Evolutionary conservation across 2,113 vertebrate genomes (phyloP).

Genomic region (Oxyura jamaicensis): DNA sequence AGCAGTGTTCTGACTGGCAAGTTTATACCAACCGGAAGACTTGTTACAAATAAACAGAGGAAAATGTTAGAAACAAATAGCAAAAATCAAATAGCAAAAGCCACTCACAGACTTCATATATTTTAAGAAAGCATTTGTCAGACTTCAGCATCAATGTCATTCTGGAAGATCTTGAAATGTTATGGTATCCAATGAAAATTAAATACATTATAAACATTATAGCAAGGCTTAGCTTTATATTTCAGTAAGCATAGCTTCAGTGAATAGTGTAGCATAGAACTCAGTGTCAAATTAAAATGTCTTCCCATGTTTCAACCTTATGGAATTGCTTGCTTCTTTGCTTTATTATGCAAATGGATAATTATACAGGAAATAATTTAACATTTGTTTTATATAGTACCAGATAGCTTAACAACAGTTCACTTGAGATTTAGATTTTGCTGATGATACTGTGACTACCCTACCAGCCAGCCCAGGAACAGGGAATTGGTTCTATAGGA

Average conservation of each 20-base stretch:
- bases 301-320: not conserved
- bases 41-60: not conserved
- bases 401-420: not conserved
- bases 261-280: not conserved
- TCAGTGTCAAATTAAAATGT: not conserved
- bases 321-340: not conserved
- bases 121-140: conserved; percentile 25
- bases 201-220: not conserved
- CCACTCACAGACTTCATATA: not conserved
- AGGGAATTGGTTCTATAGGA: not conserved
- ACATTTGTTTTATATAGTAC: not conserved
- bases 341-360: not conserved
- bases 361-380: not conserved
- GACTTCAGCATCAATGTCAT: not conserved
- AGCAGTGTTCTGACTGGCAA: not conserved
- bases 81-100: not conserved
- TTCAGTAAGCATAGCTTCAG: not conserved
- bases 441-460: not conserved
- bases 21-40: not conserved
- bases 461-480: not conserved
- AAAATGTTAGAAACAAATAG: not conserved
- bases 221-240: not conserved
- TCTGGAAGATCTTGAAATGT: not conserved
- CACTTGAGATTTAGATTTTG: not conserved
- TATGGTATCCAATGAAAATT: not conserved